These are phyloP conservation scores for Arvicanthis niloticus DNA, from an alignment of 2,113 vertebrate genomes.

Conservation along the genomic window DNA sequence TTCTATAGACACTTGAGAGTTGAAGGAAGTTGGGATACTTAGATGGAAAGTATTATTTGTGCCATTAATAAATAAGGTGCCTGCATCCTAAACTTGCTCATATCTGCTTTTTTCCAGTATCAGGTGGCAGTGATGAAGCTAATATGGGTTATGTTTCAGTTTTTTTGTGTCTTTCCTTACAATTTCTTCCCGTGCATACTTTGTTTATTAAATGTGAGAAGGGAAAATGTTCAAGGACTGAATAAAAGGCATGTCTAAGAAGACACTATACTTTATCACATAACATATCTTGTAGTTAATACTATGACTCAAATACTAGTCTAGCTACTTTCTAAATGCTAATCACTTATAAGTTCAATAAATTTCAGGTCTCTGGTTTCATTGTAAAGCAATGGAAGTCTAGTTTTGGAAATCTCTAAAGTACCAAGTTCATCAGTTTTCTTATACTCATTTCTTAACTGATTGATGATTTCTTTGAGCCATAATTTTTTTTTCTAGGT, in stretches of 20 bases:
- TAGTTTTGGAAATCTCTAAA: not conserved
- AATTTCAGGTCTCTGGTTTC: not conserved
- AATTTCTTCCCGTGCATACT: not conserved
- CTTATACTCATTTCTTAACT: not conserved
- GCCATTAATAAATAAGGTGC: not conserved
- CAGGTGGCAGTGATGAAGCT: not conserved
- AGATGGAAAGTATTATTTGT: slow-evolving; percentile 7
- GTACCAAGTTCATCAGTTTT: not conserved
- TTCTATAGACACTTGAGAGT: not conserved
- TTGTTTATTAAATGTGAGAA: slow-evolving; percentile 19
- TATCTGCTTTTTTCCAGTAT: not conserved
- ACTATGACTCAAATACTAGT: not conserved
- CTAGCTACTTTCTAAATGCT: not conserved
- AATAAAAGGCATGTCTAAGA: not conserved
- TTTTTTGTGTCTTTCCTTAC: not conserved
- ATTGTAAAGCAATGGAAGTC: not conserved
- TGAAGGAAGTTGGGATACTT: not conserved
- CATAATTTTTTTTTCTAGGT: not conserved
- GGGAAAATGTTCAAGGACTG: not conserved
- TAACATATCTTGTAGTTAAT: not conserved
- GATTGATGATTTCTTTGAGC: not conserved
- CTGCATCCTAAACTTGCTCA: not conserved
- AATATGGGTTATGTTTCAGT: not conserved
- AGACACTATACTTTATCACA: not conserved
- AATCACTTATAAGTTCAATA: not conserved